phyloP scores from a whole-genome alignment of 2,888 invertebrate species.

The Coleophora deauratella region DNA sequence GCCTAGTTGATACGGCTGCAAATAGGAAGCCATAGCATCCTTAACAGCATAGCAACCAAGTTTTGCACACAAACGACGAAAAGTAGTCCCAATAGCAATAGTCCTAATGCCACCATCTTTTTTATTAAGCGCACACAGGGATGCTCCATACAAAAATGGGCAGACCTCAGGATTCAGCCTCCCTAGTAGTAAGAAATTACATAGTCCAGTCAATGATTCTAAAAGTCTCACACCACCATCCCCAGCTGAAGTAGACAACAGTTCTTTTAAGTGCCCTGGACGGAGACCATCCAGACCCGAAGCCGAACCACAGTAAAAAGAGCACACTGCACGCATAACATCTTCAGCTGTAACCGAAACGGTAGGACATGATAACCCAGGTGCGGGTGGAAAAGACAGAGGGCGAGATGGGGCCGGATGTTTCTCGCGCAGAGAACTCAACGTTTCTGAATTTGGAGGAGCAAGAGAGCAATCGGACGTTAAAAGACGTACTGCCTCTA shows the following conservation, averaged over 20 bases:
- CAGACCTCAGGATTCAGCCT: background rate
- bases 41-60: background rate
- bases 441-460: background rate
- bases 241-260: background rate
- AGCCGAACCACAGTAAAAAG: background rate
- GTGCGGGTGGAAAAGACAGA: background rate
- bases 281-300: background rate
- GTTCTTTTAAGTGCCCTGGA: background rate
- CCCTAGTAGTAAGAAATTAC: background rate
- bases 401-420: too few relatives aligned
- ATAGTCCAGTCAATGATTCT: background rate
- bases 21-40: background rate
- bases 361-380: background rate
- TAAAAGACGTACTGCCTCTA: too few relatives aligned
- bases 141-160: slow-evolving; percentile 1
- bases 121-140: slow-evolving; percentile 1
- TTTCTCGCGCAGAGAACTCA: background rate
- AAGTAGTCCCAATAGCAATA: background rate
- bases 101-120: too few relatives aligned
- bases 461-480: background rate
- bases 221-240: background rate
- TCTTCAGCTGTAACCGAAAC: background rate
- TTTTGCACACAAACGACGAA: slow-evolving; percentile 1
- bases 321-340: background rate
- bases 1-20: slow-evolving; percentile 1